Evolutionary conservation across 2,797 vertebrate genomes (phyloP), one percentile per base, ranked within the genome.

Genomic region (Cephalopachus bancanus): DNA sequence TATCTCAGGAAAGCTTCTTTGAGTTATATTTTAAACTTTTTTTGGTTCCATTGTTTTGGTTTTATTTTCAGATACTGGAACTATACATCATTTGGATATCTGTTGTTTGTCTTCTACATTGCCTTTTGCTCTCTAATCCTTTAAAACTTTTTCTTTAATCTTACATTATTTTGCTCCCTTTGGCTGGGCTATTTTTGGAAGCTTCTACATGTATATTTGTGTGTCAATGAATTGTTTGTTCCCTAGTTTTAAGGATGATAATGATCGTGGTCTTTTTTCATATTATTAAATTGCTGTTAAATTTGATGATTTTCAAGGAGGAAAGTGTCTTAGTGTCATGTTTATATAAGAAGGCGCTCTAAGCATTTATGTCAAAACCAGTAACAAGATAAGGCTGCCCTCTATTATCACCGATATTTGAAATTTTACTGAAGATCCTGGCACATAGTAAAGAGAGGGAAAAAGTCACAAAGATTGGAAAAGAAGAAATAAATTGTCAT

Each of bases 301-400:
- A 93, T 94, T 86, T 93, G 78, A 91, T 22, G 10, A 92, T 93
- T 96, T 91, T 44, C 53, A 74, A 96, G 49, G 2, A 89, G 28
- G 37, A 85, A 88, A 17, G 6, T 84, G 4, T 72, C 26, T 93
- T 91, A 79, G 79, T 79, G 37, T n/a, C 20, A 80, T 57, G 5
- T 71, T 86, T 93, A 72, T 81, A 57, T 5, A 91, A 65, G 15
- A 79, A 92, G 22, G 5, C 14, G 7, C 22, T 87, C 37, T 28
- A 84, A 76, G 30, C 7, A 83, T 49, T 93, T 81, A 57, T n/a
- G 92, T 90, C 90, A 95, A 76, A 92, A 92, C 86, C 26, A 92
- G 19, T 30, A 78, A 62, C 22, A 81, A 90, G 14, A 60, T 81
- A 78, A 88, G 26, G 7, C 16, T 84, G 14, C 16, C 19, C 53